A percentile compares a stretch with the other conserved stretches of the same genome.
Evolutionary conservation across 1,140 invertebrate species (phyloP).

Genomic region (Nephila pilipes): DNA sequence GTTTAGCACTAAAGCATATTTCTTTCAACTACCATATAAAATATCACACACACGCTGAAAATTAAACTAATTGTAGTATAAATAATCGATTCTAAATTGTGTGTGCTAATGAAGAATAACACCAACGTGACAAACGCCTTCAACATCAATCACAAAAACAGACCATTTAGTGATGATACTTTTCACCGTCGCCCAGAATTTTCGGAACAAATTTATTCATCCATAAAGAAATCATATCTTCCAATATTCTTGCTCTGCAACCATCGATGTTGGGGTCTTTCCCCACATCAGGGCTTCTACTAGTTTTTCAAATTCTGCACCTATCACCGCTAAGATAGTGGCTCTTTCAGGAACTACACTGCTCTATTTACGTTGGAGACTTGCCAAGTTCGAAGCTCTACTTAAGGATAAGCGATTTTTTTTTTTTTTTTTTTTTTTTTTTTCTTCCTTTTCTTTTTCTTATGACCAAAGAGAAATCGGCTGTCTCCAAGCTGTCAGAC

Average conservation of each 20-base stretch:
- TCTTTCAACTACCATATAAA: too few relatives aligned
- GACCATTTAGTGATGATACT: too few relatives aligned
- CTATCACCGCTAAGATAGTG: constrained; percentile 32
- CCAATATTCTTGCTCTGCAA: background rate
- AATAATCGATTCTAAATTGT: too few relatives aligned
- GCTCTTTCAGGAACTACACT: constrained; percentile 35
- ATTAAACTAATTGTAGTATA: too few relatives aligned
- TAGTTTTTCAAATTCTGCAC: constrained; percentile 4
- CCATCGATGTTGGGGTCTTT: background rate
- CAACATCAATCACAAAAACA: too few relatives aligned
- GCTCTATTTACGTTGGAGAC: constrained; percentile 27
- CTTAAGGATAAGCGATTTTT: constrained; percentile 9
- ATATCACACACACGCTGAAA: too few relatives aligned
- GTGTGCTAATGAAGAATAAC: too few relatives aligned
- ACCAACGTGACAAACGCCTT: too few relatives aligned
- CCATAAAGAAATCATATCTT: constrained; percentile 7
- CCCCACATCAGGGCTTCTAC: background rate
- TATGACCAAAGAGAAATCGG: background rate
- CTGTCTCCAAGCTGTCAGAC: constrained; percentile 27
- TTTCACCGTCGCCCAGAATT: background rate
- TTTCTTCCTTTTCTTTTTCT: too few relatives aligned
- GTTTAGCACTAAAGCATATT: too few relatives aligned
- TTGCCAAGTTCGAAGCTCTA: constrained; percentile 30
- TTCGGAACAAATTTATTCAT: background rate
- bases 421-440: constrained; percentile 1